Evolutionary conservation across 2,113 vertebrate species (phyloP).

Genomic region (Istiophorus platypterus): DNA sequence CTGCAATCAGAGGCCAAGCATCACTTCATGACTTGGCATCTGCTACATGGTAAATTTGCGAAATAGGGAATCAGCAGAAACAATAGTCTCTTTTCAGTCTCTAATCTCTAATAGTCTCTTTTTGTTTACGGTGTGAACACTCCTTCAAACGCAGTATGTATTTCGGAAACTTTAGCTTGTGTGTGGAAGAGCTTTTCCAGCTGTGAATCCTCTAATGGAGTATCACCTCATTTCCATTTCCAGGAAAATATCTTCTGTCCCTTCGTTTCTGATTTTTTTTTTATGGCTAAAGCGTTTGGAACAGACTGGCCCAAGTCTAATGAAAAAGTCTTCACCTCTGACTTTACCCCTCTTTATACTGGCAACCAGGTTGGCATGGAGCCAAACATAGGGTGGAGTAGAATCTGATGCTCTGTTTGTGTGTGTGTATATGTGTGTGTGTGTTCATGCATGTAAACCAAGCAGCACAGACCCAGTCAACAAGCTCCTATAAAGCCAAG

Average conservation of each 20-base stretch:
- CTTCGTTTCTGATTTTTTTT: slow-evolving; percentile 7
- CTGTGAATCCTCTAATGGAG: slow-evolving; percentile 44
- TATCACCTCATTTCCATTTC: slow-evolving; percentile 5
- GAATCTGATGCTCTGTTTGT: slow-evolving; percentile 16
- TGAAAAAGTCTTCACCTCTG: slow-evolving; percentile 28
- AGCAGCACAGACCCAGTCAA: slow-evolving; percentile 57
- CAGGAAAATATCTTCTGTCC: slow-evolving; percentile 4
- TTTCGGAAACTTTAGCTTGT: slow-evolving; percentile 6
- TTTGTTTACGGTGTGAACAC: slow-evolving; percentile 7
- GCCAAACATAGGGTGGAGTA: slow-evolving; percentile 17
- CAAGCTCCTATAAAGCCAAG: slow-evolving; percentile 74
- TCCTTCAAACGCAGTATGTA: slow-evolving; percentile 1
- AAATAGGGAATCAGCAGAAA: not conserved
- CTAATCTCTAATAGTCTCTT: no score
- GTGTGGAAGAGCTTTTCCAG: not conserved
- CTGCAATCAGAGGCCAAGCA: not conserved
- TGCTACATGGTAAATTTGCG: not conserved
- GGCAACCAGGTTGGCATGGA: slow-evolving; percentile 22
- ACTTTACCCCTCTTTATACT: slow-evolving; percentile 30
- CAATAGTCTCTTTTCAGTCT: not conserved
- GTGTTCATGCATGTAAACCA: slow-evolving; percentile 38
- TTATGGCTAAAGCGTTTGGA: not conserved
- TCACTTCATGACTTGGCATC: not conserved
- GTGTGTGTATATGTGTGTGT: slow-evolving; percentile 42
- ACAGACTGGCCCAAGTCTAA: not conserved